Evolutionary conservation across 1,140 invertebrate species (phyloP).

Genomic region (Mylabris phalerata): DNA sequence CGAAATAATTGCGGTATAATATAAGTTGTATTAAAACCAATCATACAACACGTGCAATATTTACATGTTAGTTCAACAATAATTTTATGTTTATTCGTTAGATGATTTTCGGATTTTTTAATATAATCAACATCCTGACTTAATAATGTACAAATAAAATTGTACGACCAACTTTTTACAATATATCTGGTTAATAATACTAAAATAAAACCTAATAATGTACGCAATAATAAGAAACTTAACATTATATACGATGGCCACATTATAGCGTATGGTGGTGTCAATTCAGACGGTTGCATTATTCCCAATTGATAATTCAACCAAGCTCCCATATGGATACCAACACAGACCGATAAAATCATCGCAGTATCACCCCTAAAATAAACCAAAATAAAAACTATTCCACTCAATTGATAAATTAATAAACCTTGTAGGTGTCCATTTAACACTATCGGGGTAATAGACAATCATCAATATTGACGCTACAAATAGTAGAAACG

Average conservation of each 20-base stretch:
- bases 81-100: conserved; percentile 60
- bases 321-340: conserved; percentile 75
- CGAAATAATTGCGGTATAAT: conserved; percentile 72
- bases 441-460: conserved; percentile 66
- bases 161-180: conserved; percentile 63
- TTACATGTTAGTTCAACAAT: conserved; percentile 75
- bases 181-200: conserved; percentile 60
- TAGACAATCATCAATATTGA: conserved; percentile 62
- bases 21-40: conserved; percentile 70
- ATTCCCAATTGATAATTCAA: conserved; percentile 71
- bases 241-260: conserved; percentile 70
- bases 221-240: conserved; percentile 57
- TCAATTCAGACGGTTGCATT: conserved; percentile 47
- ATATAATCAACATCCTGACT: conserved; percentile 56
- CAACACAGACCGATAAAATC: conserved; percentile 73
- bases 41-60: conserved; percentile 67
- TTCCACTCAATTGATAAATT: not conserved
- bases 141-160: conserved; percentile 60
- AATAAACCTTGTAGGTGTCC: conserved; percentile 73
- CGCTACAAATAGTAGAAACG: conserved; percentile 55
- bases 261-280: conserved; percentile 66
- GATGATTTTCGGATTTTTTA: conserved; percentile 53
- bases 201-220: conserved; percentile 64
- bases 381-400: conserved; percentile 32
- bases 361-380: conserved; percentile 78